A percentile compares a stretch with the other conserved stretches of the same genome.
Conservation (phyloP, 2,888 invertebrate species). For the Scelioninae gen. 1 region DNA sequence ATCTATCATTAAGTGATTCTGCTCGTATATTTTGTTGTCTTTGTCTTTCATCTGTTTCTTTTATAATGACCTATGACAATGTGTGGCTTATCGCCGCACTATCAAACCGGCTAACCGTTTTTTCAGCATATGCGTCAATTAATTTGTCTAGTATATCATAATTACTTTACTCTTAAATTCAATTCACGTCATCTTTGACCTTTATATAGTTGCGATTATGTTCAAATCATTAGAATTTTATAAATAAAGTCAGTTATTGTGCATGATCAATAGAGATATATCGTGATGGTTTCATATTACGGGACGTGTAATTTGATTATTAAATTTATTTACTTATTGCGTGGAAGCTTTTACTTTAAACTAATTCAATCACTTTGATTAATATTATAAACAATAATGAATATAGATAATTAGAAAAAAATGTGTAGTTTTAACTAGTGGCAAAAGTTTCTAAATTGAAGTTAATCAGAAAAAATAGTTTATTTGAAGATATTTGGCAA, state of each 20-base stretch:
- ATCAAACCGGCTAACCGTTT: too few species aligned
- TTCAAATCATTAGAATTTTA: constrained; percentile 6
- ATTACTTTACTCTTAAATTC: constrained; percentile 25
- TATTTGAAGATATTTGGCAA: too few species aligned
- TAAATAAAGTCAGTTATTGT: constrained; percentile 5
- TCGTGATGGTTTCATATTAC: not conserved
- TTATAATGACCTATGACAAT: constrained; percentile 32
- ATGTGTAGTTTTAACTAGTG: too few species aligned
- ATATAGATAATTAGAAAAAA: too few species aligned
- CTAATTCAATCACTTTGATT: too few species aligned
- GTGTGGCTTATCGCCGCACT: not conserved
- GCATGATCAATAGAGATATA: not conserved
- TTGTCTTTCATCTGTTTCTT: too few species aligned
- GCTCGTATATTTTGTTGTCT: not conserved
- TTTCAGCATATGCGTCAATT: constrained; percentile 9
- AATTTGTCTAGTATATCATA: constrained; percentile 16
- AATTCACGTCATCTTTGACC: constrained; percentile 14
- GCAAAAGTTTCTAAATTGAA: too few species aligned
- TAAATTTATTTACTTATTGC: not conserved
- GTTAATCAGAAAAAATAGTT: too few species aligned
- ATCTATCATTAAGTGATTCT: constrained; percentile 12
- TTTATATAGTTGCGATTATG: not conserved
- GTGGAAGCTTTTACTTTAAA: too few species aligned
- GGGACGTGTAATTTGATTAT: constrained; percentile 1
- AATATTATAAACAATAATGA: too few species aligned